phyloP scores from a whole-genome alignment of 1,140 invertebrate genomes.

The Drosophila orena region DNA sequence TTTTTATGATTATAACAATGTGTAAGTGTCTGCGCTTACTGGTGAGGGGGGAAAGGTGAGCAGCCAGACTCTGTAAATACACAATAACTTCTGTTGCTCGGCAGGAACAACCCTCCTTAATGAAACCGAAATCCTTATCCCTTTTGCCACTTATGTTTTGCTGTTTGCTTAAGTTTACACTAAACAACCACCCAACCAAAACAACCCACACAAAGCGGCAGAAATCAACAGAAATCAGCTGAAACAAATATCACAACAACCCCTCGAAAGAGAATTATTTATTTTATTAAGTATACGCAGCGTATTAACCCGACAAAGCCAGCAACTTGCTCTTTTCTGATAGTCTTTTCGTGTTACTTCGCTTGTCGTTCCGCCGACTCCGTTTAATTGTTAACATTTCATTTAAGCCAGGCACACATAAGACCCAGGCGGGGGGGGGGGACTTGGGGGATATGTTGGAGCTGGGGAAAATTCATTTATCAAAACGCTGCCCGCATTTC shows the following conservation, averaged over 20 bases:
- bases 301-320: constrained; percentile 45
- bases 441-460: constrained; percentile 9
- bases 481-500: constrained; percentile 78
- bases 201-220: constrained; percentile 22
- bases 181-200: constrained; percentile 54
- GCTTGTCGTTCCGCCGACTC: constrained; percentile 60
- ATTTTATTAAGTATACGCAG: constrained; percentile 72
- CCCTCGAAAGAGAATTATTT: constrained; percentile 50
- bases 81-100: constrained; percentile 62
- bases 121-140: constrained; percentile 58
- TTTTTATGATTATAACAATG: constrained; percentile 81
- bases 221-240: constrained; percentile 47
- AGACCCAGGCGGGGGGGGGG: background rate
- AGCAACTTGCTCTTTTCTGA: constrained; percentile 55
- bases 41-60: background rate
- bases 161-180: constrained; percentile 70
- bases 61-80: constrained; percentile 57
- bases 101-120: constrained; percentile 50
- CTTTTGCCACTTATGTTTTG: constrained; percentile 64
- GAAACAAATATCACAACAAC: constrained; percentile 50
- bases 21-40: constrained; percentile 64
- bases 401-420: constrained; percentile 64
- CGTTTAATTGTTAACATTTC: constrained; percentile 83
- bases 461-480: constrained; percentile 73
- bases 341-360: constrained; percentile 75